Conservation (phyloP, 2,113 vertebrate genomes). For the Periophthalmus modestus region DNA sequence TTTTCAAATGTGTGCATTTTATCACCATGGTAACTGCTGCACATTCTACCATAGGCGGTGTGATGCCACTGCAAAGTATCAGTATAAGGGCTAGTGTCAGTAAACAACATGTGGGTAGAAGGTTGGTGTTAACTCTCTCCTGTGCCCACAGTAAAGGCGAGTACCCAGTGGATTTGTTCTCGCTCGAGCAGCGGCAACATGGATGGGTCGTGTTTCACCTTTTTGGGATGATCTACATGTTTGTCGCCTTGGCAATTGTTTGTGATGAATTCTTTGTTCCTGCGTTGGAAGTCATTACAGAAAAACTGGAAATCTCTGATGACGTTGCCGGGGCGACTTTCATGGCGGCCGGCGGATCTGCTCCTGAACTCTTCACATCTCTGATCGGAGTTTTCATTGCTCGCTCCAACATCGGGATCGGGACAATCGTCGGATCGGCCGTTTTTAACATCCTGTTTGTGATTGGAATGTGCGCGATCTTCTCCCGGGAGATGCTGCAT, state of each 20-base stretch:
- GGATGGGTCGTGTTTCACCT: slow-evolving; percentile 88
- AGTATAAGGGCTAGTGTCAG: too few relatives aligned
- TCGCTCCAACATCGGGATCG: slow-evolving; percentile 92
- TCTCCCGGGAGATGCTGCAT: slow-evolving; percentile 88
- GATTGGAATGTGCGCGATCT: slow-evolving; percentile 91
- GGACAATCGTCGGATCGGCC: slow-evolving; percentile 93
- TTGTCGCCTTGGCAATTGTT: slow-evolving; percentile 90
- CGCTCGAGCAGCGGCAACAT: slow-evolving; percentile 82
- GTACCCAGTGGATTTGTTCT: slow-evolving; percentile 87
- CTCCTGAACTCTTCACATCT: slow-evolving; percentile 94
- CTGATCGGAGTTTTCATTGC: slow-evolving; percentile 94
- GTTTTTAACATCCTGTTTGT: slow-evolving; percentile 97
- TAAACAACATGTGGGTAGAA: too few relatives aligned
- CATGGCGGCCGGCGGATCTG: slow-evolving; percentile 93
- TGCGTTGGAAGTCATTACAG: slow-evolving; percentile 86
- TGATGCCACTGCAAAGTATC: too few relatives aligned
- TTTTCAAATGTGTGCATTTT: too few relatives aligned
- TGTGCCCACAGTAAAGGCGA: slow-evolving; percentile 76
- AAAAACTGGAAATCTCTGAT: slow-evolving; percentile 86
- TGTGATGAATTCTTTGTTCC: slow-evolving; percentile 95
- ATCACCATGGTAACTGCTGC: too few relatives aligned
- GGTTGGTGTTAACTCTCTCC: neutral
- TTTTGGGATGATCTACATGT: slow-evolving; percentile 89
- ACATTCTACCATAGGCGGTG: too few relatives aligned
- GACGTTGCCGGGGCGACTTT: slow-evolving; percentile 94